Evolutionary conservation across 30 jellyfish, hydroid and myxozoan genomes (phyloP).

Genomic region (Cassiopea andromeda): DNA sequence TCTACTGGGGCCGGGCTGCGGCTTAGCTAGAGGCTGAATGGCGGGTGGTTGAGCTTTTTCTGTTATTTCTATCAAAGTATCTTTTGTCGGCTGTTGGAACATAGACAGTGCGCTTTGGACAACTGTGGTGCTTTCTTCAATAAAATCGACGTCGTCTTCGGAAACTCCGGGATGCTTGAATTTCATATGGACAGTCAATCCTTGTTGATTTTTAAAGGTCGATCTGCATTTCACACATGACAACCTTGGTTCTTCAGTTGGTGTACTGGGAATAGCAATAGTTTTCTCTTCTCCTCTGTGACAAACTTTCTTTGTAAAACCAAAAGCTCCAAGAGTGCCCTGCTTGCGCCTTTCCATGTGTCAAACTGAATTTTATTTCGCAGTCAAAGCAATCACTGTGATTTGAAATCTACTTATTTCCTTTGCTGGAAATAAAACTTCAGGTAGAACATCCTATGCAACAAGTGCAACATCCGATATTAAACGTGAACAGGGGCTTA

Average conservation of each 20-base stretch:
- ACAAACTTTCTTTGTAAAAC: too few species aligned
- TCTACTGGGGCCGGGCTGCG: too few species aligned
- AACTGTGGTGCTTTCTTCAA: background rate
- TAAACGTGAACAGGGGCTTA: too few species aligned
- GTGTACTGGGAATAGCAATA: background rate
- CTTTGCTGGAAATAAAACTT: too few species aligned
- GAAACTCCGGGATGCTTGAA: background rate
- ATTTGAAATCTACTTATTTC: too few species aligned
- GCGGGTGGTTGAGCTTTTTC: slow-evolving; percentile 5
- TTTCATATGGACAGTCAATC: background rate
- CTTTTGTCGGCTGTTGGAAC: background rate
- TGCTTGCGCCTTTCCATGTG: too few species aligned
- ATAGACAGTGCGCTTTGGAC: background rate
- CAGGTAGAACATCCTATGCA: too few species aligned
- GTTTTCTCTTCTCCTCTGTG: background rate
- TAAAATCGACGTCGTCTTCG: background rate
- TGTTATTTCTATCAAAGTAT: background rate
- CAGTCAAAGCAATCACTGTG: too few species aligned
- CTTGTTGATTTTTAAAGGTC: background rate
- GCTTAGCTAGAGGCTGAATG: too few species aligned
- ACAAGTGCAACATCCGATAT: too few species aligned
- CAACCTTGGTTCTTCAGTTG: background rate
- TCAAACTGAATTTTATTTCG: too few species aligned
- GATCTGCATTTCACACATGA: background rate
- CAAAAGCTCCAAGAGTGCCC: too few species aligned